Conservation (phyloP, 2,888 invertebrate genomes). For the Neoitamus cyanurus region DNA sequence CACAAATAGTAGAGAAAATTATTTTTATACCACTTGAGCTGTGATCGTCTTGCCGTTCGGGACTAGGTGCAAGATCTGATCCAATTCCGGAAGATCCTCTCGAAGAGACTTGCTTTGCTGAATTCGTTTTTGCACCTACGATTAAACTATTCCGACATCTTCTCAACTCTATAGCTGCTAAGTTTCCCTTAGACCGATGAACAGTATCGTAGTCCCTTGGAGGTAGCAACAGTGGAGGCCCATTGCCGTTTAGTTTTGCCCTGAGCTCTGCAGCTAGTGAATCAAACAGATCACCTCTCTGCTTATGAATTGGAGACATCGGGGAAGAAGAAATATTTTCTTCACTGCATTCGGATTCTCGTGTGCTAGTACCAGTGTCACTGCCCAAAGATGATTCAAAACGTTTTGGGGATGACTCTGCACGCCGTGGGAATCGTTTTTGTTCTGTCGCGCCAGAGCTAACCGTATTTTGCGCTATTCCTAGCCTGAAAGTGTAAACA, state of each 20-base stretch:
- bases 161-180: slow-evolving; percentile 77
- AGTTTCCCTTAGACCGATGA: slow-evolving; percentile 77
- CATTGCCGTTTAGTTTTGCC: slow-evolving; percentile 74
- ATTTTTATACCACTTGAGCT: slow-evolving; percentile 65
- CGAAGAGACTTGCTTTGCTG: slow-evolving; percentile 71
- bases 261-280: slow-evolving; percentile 92
- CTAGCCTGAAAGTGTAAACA: slow-evolving; percentile 52
- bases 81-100: slow-evolving; percentile 91
- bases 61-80: slow-evolving; percentile 88
- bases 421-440: slow-evolving; percentile 57
- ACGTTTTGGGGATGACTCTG: slow-evolving; percentile 65
- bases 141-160: slow-evolving; percentile 65
- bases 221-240: slow-evolving; percentile 85
- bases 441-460: slow-evolving; percentile 45
- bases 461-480: slow-evolving; percentile 48
- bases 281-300: slow-evolving; percentile 84
- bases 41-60: slow-evolving; percentile 70
- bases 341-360: slow-evolving; percentile 78
- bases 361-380: slow-evolving; percentile 76
- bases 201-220: slow-evolving; percentile 96
- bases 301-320: slow-evolving; percentile 64
- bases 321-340: slow-evolving; percentile 68
- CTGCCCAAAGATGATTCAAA: slow-evolving; percentile 82
- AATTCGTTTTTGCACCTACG: slow-evolving; percentile 70
- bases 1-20: not conserved